These are phyloP conservation scores for Drosophila gunungcola DNA, from an alignment of 1,140 invertebrate species.

Conservation along the genomic window DNA sequence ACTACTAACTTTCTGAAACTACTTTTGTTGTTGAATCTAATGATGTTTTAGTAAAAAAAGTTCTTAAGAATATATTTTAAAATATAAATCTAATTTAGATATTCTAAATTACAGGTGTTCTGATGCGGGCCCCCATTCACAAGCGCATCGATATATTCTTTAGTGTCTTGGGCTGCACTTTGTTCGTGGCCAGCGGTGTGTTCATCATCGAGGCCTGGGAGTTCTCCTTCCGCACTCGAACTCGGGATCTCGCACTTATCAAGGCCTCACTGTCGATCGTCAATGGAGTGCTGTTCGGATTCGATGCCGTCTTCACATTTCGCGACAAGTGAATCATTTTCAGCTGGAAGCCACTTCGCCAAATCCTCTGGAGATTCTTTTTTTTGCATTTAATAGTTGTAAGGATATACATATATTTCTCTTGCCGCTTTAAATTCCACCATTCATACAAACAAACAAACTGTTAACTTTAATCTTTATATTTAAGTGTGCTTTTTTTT, in stretches of 20 bases:
- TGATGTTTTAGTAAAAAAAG: no score
- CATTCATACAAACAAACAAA: conserved; percentile 21
- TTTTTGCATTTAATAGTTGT: conserved; percentile 56
- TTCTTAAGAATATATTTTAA: background rate
- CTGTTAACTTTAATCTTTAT: conserved; percentile 29
- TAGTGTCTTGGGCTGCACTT: conserved; percentile 88
- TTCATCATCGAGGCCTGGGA: conserved; percentile 87
- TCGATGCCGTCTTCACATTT: conserved; percentile 91
- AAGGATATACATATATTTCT: conserved; percentile 12
- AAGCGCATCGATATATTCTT: conserved; percentile 91
- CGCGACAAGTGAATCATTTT: conserved; percentile 85
- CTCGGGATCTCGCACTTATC: conserved; percentile 88
- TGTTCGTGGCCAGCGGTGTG: conserved; percentile 89
- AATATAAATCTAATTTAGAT: background rate
- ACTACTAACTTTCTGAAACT: no score
- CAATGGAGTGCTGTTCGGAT: conserved; percentile 89
- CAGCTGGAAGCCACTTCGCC: background rate
- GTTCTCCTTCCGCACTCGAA: conserved; percentile 79
- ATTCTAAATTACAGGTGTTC: conserved; percentile 84
- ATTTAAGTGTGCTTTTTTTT: conserved; percentile 39
- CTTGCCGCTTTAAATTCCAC: conserved; percentile 13
- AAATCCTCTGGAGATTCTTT: conserved; percentile 17
- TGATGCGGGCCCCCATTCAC: conserved; percentile 88
- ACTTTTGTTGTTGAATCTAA: no score
- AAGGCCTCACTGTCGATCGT: conserved; percentile 90